A percentile compares a stretch with the other conserved stretches of the same genome.
These are phyloP conservation scores for Capromys pilorides DNA, from an alignment of 2,797 vertebrate species.

Conservation along the genomic window DNA sequence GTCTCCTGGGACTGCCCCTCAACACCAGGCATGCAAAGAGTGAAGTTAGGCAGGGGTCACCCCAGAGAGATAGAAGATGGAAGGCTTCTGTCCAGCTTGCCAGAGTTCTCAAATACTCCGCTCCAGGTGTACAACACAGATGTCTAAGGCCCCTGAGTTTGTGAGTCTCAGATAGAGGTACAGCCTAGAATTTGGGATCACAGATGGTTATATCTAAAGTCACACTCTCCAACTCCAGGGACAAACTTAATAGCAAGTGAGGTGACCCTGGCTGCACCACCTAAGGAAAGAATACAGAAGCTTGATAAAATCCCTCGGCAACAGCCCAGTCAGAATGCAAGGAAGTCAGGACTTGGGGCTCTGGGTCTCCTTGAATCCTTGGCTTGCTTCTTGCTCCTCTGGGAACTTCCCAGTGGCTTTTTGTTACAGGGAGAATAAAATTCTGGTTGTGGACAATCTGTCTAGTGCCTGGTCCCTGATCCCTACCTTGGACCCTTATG, in stretches of 20 bases:
- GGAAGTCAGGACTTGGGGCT: fast-evolving
- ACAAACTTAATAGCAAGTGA: background rate
- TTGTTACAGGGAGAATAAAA: background rate
- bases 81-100: fast-evolving
- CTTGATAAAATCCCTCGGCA: background rate
- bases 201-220: background rate
- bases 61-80: fast-evolving
- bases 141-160: background rate
- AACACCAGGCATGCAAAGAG: fast-evolving
- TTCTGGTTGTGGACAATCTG: background rate
- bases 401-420: background rate
- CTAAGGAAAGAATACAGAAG: background rate
- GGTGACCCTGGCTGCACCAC: too few relatives aligned
- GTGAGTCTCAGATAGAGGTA: background rate
- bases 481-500: too few relatives aligned
- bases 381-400: background rate
- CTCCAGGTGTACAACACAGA: fast-evolving
- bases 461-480: background rate
- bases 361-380: background rate
- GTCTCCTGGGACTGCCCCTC: background rate
- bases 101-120: fast-evolving
- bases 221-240: background rate
- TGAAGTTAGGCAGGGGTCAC: background rate
- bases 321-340: fast-evolving
- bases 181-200: background rate